Base-by-base conservation (phyloP, 2,113 vertebrate species). In the Seriola dumerili region DNA sequence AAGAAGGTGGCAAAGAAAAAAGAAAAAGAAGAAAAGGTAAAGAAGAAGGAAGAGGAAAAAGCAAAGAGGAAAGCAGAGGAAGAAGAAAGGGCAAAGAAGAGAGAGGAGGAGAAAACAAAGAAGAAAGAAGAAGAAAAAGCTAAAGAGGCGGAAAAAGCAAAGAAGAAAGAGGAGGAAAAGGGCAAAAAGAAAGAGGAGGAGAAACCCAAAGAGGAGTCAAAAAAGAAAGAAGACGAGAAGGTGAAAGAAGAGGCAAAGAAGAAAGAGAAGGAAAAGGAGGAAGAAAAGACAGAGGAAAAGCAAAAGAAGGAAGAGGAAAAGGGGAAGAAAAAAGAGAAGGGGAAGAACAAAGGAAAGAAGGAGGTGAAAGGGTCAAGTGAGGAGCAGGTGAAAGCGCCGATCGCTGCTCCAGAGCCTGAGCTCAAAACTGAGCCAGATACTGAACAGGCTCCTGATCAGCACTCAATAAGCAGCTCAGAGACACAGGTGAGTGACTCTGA, bases 351-450 rank as follows among this genome's bases (percentile, higher is more conserved):
- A 38, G 84, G 76, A 58, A 90, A 92, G 69, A 90, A 85, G 55
- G 80, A 76, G 64, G 78, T 2, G 19, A 85, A 86, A 55, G 77
- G 44, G 3, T 25, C 40, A 1, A 72, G 69, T 29, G 87, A 91
- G 78, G 89, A 92, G 70, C 82, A 86, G 40, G 92, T 97, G 92
- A 97, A 97, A 89, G 97, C 97, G 2, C 97, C 97, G 0, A 99
- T 98, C 71, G 97, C 97, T 75, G 97, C 96, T 91, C 97, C 97
- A 23, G 97, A 99, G 90, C 96, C 97, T 0, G 97, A 98, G 85
- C 96, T 98, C 73, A 97, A 96, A 92, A 91, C 91, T 2, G 95
- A 94, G 78, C 97, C 95, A 0, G 97, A 99, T 77, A 94, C 95
- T 0, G 93, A 94, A 36, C 90, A 78, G 76, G 96, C 96, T 0